These are phyloP conservation scores for Emys orbicularis DNA, from an alignment of 2,797 vertebrate species.

Conservation along the genomic window DNA sequence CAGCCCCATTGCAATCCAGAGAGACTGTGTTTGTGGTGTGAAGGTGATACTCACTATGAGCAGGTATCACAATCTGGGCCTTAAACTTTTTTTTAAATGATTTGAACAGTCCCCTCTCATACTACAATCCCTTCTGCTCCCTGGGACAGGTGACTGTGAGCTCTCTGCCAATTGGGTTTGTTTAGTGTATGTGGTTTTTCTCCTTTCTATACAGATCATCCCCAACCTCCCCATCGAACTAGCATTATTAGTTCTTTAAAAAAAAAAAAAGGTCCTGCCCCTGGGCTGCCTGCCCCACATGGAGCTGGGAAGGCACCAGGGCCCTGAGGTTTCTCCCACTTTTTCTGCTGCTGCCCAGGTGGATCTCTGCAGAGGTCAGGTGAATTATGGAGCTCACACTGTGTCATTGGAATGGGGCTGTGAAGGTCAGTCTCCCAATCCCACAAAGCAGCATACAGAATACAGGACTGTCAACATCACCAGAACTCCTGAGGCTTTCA, in stretches of 20 bases:
- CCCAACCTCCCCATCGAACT: background rate
- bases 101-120: background rate
- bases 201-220: background rate
- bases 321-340: background rate
- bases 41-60: background rate
- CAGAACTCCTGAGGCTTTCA: background rate
- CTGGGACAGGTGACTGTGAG: background rate
- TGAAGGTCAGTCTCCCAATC: background rate
- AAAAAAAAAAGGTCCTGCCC: background rate
- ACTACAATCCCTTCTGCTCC: background rate
- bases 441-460: background rate
- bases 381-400: background rate
- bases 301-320: background rate
- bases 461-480: background rate
- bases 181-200: background rate
- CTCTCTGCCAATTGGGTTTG: background rate
- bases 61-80: background rate
- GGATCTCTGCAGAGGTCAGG: background rate
- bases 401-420: background rate
- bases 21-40: background rate
- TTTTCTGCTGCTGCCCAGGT: background rate
- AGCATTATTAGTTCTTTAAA: background rate
- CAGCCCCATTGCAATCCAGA: background rate
- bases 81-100: background rate
- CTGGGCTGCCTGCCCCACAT: background rate